These are phyloP conservation scores for Volucella bombylans DNA, from an alignment of 2,888 invertebrate genomes.

Conservation along the genomic window DNA sequence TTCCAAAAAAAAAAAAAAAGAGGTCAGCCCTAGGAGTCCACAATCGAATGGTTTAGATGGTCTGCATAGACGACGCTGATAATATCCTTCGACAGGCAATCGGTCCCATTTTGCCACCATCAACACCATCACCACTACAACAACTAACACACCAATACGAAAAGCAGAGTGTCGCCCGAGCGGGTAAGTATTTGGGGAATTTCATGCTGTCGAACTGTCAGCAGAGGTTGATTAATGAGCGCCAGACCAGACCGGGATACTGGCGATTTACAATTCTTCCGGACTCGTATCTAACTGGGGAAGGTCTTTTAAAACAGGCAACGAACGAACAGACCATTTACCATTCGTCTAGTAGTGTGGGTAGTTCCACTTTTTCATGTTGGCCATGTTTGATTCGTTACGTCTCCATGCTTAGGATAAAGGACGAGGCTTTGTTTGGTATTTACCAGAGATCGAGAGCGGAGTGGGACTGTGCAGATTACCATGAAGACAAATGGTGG, in stretches of 20 bases:
- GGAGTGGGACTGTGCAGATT: slow-evolving; percentile 32
- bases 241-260: slow-evolving; percentile 40
- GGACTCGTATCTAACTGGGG: slow-evolving; percentile 32
- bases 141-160: slow-evolving; percentile 15
- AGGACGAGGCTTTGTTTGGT: slow-evolving; percentile 24
- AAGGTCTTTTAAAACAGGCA: slow-evolving; percentile 14
- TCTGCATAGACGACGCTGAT: slow-evolving; percentile 3
- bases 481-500: slow-evolving; percentile 59
- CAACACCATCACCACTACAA: background rate
- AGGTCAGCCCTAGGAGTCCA: background rate
- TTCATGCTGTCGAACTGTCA: slow-evolving; percentile 63
- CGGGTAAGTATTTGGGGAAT: slow-evolving; percentile 55
- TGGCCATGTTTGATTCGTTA: slow-evolving; percentile 45
- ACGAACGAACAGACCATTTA: slow-evolving; percentile 16
- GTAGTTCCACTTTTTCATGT: slow-evolving; percentile 21
- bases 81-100: slow-evolving; percentile 52
- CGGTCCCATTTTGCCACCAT: slow-evolving; percentile 31
- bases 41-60: slow-evolving; percentile 35
- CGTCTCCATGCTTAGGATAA: background rate
- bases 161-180: too few species aligned
- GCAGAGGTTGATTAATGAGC: slow-evolving; percentile 64
- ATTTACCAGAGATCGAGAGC: slow-evolving; percentile 4
- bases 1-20: background rate
- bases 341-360: slow-evolving; percentile 12
- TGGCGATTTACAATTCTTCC: slow-evolving; percentile 59